Evolutionary conservation across 2,113 vertebrate species (phyloP).

Genomic region (Camelus bactrianus): DNA sequence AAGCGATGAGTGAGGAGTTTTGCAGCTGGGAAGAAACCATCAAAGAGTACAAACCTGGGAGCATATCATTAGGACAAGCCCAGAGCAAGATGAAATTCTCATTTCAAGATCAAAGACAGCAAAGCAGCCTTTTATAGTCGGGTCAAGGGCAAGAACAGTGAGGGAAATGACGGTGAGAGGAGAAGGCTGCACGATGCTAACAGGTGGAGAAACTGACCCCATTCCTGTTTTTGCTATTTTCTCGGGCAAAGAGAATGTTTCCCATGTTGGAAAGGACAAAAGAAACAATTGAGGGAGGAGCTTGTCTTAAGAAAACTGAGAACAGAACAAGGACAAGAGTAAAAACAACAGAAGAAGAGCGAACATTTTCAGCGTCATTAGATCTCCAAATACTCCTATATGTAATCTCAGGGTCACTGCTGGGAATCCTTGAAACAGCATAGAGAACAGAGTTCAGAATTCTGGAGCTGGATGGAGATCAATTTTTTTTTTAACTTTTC

Average conservation of each 20-base stretch:
- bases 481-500: not conserved
- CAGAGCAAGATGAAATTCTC: not conserved
- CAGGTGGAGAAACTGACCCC: not conserved
- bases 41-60: not conserved
- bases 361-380: not conserved
- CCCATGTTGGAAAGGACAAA: not conserved
- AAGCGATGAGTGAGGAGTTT: not conserved
- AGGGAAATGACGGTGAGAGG: not conserved
- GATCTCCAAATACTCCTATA: not conserved
- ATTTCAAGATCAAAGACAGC: not conserved
- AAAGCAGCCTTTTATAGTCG: not conserved
- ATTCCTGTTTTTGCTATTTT: not conserved
- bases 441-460: not conserved
- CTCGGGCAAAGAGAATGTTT: not conserved
- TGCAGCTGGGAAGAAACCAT: not conserved
- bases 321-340: not conserved
- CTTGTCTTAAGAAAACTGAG: not conserved
- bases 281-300: not conserved
- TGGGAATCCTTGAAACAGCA: not conserved
- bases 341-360: too few relatives aligned
- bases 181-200: not conserved
- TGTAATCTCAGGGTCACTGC: not conserved
- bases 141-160: not conserved
- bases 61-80: accelerated
- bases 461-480: too few relatives aligned